These are phyloP conservation scores for Blera fallax DNA, from an alignment of 2,888 invertebrate genomes.

Conservation along the genomic window DNA sequence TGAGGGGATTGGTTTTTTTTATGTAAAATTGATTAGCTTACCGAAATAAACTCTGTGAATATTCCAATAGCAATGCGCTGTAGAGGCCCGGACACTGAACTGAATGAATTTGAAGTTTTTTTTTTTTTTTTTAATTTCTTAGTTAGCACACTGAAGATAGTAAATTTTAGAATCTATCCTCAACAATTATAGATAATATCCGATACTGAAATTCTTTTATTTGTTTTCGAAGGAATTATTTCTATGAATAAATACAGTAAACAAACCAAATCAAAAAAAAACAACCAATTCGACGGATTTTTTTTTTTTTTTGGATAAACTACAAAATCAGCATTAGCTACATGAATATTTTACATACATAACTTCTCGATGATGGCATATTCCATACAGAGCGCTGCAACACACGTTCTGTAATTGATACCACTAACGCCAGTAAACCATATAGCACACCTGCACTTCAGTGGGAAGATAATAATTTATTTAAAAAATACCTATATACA, in stretches of 20 bases:
- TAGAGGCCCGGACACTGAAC: neutral
- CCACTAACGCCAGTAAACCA: constrained; percentile 40
- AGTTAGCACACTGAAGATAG: neutral
- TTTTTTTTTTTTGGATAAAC: neutral
- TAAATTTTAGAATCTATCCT: neutral
- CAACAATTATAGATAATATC: neutral
- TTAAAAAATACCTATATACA: neutral
- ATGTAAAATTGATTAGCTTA: constrained; percentile 40
- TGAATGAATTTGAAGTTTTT: neutral
- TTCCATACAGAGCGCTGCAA: constrained; percentile 35
- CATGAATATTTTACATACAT: constrained; percentile 59
- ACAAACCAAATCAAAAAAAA: too few species aligned
- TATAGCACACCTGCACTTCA: constrained; percentile 54
- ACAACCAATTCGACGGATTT: neutral
- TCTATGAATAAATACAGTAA: neutral
- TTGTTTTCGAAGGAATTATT: too few species aligned
- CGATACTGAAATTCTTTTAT: neutral
- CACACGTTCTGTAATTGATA: constrained; percentile 62
- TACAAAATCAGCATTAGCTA: constrained; percentile 28
- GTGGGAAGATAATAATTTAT: constrained; percentile 21
- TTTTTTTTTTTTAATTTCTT: neutral
- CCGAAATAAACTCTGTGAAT: constrained; percentile 59
- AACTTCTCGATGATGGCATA: constrained; percentile 55
- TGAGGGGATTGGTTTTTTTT: neutral
- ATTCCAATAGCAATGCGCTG: constrained; percentile 43